Percentiles rank a stretch among this genome's conserved stretches.
phyloP scores from a whole-genome alignment of 2,113 vertebrate genomes.

The Hemibagrus wyckioides region DNA sequence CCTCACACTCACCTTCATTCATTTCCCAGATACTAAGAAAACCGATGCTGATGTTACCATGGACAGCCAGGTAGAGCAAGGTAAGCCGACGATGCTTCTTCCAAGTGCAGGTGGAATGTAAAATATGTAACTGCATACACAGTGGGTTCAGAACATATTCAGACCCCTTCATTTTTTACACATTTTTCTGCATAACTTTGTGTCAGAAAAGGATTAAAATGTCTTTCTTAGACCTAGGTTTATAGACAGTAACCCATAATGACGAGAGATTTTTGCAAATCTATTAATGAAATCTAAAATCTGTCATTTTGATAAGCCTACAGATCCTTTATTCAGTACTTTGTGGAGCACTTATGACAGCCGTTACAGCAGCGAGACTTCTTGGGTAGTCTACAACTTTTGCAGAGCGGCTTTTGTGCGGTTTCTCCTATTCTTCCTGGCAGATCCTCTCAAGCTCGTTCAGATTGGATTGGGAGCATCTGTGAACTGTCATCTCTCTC shows the following conservation, averaged over 20 bases:
- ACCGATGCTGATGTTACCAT: slow-evolving; percentile 6
- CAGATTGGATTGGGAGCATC: not conserved
- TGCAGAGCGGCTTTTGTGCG: not conserved
- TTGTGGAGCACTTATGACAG: not conserved
- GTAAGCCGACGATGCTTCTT: not conserved
- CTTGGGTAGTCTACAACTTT: not conserved
- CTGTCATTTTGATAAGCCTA: not conserved
- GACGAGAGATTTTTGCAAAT: not conserved
- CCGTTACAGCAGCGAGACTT: not conserved
- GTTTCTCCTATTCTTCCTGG: not conserved
- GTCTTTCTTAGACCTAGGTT: not conserved
- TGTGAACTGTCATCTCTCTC: not conserved
- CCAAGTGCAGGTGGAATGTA: not conserved
- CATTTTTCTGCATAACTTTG: not conserved
- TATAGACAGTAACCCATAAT: not conserved
- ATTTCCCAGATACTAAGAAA: slow-evolving; percentile 26
- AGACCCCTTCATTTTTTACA: not conserved
- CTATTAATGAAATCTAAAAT: not conserved
- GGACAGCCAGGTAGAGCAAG: slow-evolving; percentile 43
- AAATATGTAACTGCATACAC: not conserved
- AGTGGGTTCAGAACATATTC: not conserved
- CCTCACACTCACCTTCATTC: not conserved
- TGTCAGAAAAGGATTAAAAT: not conserved
- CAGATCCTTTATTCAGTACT: not conserved
- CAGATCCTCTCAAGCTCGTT: not conserved